These are phyloP conservation scores for Lichenostomus cassidix DNA, from an alignment of 2,113 vertebrate species.

Conservation along the genomic window DNA sequence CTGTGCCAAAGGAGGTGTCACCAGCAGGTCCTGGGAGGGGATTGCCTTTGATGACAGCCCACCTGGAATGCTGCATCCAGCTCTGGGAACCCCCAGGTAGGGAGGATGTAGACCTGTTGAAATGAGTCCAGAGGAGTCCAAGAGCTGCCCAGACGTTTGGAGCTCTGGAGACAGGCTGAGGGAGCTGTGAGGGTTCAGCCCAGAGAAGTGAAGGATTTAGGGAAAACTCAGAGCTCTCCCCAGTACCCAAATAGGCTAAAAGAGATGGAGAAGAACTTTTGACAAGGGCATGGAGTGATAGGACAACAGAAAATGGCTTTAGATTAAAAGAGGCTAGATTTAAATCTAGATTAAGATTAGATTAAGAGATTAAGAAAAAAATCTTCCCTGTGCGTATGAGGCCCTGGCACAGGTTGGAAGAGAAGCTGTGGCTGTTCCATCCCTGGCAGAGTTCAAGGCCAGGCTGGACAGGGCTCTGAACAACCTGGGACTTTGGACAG, in stretches of 20 bases:
- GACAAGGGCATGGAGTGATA: background rate
- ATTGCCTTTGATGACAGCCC: background rate
- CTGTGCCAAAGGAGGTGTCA: background rate
- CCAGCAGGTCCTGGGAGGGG: background rate
- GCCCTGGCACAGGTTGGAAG: rapidly evolving
- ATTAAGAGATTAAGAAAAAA: background rate
- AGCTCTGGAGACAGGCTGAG: background rate
- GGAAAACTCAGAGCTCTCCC: background rate
- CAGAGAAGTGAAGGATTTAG: background rate
- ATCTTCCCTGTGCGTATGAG: background rate
- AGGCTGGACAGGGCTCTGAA: background rate
- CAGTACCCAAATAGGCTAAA: background rate
- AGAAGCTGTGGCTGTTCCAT: background rate
- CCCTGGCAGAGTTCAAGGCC: background rate
- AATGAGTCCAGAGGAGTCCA: background rate
- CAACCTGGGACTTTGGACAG: rapidly evolving
- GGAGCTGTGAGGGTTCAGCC: rapidly evolving
- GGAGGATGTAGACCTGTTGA: background rate
- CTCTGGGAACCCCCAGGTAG: background rate
- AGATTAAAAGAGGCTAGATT: background rate
- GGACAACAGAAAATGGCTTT: background rate
- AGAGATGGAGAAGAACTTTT: background rate
- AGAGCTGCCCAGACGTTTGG: background rate
- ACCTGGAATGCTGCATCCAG: background rate
- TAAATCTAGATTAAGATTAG: too few species aligned